phyloP scores from a whole-genome alignment of 2,797 vertebrate genomes.

The Lycodopsis pacificus region DNA sequence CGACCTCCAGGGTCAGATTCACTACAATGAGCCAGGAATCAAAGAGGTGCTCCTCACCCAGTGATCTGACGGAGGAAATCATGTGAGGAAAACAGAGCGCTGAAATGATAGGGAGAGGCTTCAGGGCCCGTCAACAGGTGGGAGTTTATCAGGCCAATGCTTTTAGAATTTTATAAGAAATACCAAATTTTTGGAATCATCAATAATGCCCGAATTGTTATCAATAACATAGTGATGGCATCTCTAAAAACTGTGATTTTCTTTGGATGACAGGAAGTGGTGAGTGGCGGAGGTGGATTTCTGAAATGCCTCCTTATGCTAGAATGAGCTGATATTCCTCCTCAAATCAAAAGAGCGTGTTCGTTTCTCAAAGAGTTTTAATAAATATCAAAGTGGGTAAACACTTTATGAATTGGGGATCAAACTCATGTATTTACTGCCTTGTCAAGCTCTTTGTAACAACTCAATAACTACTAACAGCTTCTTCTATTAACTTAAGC shows the following conservation, averaged over 20 bases:
- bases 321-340: background rate
- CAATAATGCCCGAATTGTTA: background rate
- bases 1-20: constrained; percentile 79
- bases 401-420: background rate
- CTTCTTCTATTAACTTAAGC: background rate
- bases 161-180: constrained; percentile 43
- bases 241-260: background rate
- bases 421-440: background rate
- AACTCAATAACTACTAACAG: background rate
- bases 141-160: constrained; percentile 21
- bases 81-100: constrained; percentile 70
- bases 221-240: background rate
- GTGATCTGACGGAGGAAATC: constrained; percentile 72
- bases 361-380: background rate
- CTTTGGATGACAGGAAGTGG: background rate
- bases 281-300: background rate
- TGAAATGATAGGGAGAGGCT: constrained; percentile 66
- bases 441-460: background rate
- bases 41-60: constrained; percentile 77
- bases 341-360: background rate
- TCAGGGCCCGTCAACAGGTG: constrained; percentile 71
- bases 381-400: background rate
- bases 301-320: background rate
- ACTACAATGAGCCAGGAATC: constrained; percentile 78
- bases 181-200: constrained; percentile 8